phyloP scores from a whole-genome alignment of 2,113 vertebrate species.

The Notarius quadriscutis region DNA sequence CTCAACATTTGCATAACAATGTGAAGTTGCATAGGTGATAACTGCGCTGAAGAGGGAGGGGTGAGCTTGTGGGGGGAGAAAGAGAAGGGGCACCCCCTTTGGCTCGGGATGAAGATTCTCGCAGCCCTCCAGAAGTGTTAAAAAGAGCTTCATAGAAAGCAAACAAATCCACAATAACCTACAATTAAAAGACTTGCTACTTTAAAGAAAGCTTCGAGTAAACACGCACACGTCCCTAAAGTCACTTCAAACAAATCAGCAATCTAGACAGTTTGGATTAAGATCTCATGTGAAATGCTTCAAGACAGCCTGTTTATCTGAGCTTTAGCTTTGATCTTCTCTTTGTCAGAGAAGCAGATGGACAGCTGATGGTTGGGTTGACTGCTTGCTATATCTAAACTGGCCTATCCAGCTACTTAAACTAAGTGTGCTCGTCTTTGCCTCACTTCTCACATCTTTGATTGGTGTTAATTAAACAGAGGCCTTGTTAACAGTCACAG shows the following conservation, averaged over 20 bases:
- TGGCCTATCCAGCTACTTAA: slow-evolving; percentile 12
- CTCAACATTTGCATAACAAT: too few relatives aligned
- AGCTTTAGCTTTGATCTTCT: not conserved
- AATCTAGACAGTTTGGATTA: not conserved
- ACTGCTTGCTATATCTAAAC: not conserved
- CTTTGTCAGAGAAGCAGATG: slow-evolving; percentile 14
- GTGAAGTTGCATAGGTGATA: too few relatives aligned
- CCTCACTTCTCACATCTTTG: slow-evolving; percentile 14
- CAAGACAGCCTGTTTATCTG: not conserved
- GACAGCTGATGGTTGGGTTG: not conserved
- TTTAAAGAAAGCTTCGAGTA: slow-evolving; percentile 34
- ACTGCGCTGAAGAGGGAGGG: too few relatives aligned
- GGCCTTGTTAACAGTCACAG: slow-evolving; percentile 16
- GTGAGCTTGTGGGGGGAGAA: too few relatives aligned
- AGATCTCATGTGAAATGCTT: slow-evolving; percentile 26
- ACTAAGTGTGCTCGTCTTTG: slow-evolving; percentile 3
- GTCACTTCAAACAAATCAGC: slow-evolving; percentile 15
- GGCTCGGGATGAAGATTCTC: too few relatives aligned
- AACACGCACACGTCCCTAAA: not conserved
- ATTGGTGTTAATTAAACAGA: slow-evolving; percentile 45
- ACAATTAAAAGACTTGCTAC: slow-evolving; percentile 56
- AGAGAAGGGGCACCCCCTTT: too few relatives aligned
- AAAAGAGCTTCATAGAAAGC: slow-evolving; percentile 54
- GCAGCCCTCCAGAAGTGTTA: slow-evolving; percentile 38
- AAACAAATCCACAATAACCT: slow-evolving; percentile 58